These are phyloP conservation scores for Lasaia peninsularis DNA, from an alignment of 1,140 invertebrate genomes.

Conservation along the genomic window DNA sequence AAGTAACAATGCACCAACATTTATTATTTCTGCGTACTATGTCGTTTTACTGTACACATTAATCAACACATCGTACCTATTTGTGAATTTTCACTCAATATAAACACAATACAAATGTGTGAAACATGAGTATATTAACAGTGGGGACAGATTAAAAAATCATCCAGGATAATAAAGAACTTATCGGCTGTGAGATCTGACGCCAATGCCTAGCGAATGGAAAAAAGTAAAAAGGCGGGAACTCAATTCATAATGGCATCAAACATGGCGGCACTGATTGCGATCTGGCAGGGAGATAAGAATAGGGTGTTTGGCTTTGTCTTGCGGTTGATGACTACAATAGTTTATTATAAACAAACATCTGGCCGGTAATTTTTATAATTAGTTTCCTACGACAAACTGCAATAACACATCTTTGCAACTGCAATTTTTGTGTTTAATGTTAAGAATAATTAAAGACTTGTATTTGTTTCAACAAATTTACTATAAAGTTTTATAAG, in stretches of 20 bases:
- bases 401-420: background rate
- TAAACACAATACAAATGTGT: conserved; percentile 39
- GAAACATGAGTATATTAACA: conserved; percentile 38
- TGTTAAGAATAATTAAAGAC: background rate
- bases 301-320: conserved; percentile 60
- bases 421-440: background rate
- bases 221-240: conserved; percentile 73
- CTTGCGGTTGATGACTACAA: conserved; percentile 58
- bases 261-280: conserved; percentile 70
- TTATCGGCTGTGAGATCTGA: conserved; percentile 73
- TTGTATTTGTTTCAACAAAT: too few relatives aligned
- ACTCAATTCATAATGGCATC: conserved; percentile 72
- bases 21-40: conserved; percentile 17
- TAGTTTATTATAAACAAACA: conserved; percentile 42
- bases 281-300: conserved; percentile 65
- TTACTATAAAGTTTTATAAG: background rate
- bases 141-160: conserved; percentile 69
- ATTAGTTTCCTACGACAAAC: conserved; percentile 15
- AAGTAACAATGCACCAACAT: conserved; percentile 9
- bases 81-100: conserved; percentile 23
- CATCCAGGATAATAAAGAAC: conserved; percentile 72
- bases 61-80: background rate
- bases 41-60: conserved; percentile 9
- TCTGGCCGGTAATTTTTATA: conserved; percentile 27
- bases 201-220: conserved; percentile 68